Evolutionary conservation across 2,888 invertebrate genomes (phyloP).

Genomic region (Hypena proboscidalis): DNA sequence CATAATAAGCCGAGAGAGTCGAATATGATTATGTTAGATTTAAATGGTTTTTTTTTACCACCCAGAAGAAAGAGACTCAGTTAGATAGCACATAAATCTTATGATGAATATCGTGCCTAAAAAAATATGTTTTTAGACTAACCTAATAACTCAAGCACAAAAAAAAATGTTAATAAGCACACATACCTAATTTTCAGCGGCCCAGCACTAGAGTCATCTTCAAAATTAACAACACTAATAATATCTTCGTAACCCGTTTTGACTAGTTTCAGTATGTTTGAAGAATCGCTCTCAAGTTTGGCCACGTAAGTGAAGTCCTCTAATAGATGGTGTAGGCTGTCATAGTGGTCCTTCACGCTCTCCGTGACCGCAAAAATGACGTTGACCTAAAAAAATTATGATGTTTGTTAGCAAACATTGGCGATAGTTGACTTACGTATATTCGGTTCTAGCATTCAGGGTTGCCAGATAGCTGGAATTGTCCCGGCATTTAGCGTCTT

Average conservation of each 20-base stretch:
- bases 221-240: constrained; percentile 87
- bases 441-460: too few relatives aligned
- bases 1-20: too few relatives aligned
- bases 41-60: too few relatives aligned
- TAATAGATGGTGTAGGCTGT: constrained; percentile 88
- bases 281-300: constrained; percentile 91
- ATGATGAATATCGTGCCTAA: too few relatives aligned
- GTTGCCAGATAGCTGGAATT: too few relatives aligned
- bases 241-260: constrained; percentile 92
- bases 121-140: too few relatives aligned
- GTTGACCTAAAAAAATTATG: constrained; percentile 85
- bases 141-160: too few relatives aligned
- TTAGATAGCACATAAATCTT: too few relatives aligned
- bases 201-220: constrained; percentile 85
- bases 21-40: too few relatives aligned
- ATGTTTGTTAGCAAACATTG: constrained; percentile 9
- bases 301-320: constrained; percentile 91
- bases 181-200: constrained; percentile 88
- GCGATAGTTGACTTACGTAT: constrained; percentile 6
- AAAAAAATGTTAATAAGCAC: too few relatives aligned
- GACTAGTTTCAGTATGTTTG: constrained; percentile 94
- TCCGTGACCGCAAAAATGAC: constrained; percentile 95
- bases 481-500: too few relatives aligned
- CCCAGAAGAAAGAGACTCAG: too few relatives aligned
- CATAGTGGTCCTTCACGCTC: constrained; percentile 88